These are phyloP conservation scores for Ceratina japonica DNA, from an alignment of 1,140 invertebrate genomes.

Conservation along the genomic window DNA sequence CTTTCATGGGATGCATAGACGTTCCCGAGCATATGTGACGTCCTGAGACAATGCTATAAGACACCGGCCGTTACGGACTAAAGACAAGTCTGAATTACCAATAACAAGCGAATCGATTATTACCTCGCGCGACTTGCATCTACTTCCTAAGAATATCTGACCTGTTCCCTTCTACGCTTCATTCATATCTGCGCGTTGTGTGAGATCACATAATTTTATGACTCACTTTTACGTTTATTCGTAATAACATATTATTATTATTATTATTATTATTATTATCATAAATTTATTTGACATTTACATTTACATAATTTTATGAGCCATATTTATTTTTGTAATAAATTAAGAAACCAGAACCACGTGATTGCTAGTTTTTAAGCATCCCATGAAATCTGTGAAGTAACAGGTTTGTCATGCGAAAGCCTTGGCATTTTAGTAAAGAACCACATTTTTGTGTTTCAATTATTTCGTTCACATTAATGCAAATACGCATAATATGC, in stretches of 20 bases:
- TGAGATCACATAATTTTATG: too few relatives aligned
- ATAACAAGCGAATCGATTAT: neutral
- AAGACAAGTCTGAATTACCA: neutral
- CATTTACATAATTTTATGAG: too few relatives aligned
- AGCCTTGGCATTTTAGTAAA: constrained; percentile 19
- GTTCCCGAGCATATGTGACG: constrained; percentile 9
- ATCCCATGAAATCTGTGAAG: neutral
- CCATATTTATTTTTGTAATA: too few relatives aligned
- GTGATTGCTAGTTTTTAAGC: too few relatives aligned
- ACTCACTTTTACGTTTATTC: too few relatives aligned
- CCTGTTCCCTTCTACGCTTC: neutral
- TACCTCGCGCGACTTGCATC: neutral
- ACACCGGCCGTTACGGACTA: constrained; percentile 12
- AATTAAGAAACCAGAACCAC: too few relatives aligned
- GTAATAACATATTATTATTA: too few relatives aligned
- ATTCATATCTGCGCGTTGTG: too few relatives aligned
- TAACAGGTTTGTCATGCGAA: neutral
- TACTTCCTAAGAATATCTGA: too few relatives aligned
- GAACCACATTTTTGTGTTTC: neutral
- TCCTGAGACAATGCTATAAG: constrained; percentile 19
- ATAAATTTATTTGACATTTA: too few relatives aligned
- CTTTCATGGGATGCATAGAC: constrained; percentile 21
- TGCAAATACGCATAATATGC: too few relatives aligned
- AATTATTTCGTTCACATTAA: constrained; percentile 5
- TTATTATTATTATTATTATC: too few relatives aligned